These are phyloP conservation scores for Zelleria hepariella DNA, from an alignment of 2,888 invertebrate species.

Conservation along the genomic window DNA sequence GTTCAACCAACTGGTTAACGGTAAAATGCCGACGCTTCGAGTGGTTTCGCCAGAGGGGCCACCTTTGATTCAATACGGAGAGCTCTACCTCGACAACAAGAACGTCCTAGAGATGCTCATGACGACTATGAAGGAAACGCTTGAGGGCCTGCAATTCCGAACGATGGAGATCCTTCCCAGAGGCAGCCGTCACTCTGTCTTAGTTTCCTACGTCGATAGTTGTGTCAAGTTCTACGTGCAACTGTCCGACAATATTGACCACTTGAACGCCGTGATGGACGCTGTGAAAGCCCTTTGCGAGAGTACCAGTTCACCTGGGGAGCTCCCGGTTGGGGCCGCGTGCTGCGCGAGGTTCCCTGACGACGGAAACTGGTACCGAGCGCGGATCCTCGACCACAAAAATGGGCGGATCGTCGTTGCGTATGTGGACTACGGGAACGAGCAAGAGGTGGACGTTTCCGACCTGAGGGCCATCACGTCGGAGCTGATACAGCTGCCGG, in stretches of 20 bases:
- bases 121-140: conserved; percentile 48
- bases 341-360: conserved; percentile 85
- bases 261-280: conserved; percentile 77
- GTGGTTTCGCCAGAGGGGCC: conserved; percentile 79
- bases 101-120: conserved; percentile 73
- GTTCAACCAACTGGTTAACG: conserved; percentile 78
- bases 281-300: conserved; percentile 75
- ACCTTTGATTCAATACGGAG: conserved; percentile 82
- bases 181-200: conserved; percentile 56
- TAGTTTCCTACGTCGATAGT: conserved; percentile 77
- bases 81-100: conserved; percentile 73
- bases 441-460: conserved; percentile 78
- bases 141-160: conserved; percentile 53
- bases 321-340: conserved; percentile 73
- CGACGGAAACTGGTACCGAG: conserved; percentile 93
- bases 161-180: conserved; percentile 46
- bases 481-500: conserved; percentile 75
- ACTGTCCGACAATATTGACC: conserved; percentile 71
- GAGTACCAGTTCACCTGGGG: conserved; percentile 50
- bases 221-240: conserved; percentile 83
- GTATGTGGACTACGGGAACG: conserved; percentile 97
- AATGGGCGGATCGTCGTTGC: conserved; percentile 76
- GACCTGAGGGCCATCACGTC: conserved; percentile 76
- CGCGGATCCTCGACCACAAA: conserved; percentile 77
- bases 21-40: conserved; percentile 74